These are phyloP conservation scores for Drosophila rufa DNA, from an alignment of 1,140 invertebrate genomes.

Conservation along the genomic window DNA sequence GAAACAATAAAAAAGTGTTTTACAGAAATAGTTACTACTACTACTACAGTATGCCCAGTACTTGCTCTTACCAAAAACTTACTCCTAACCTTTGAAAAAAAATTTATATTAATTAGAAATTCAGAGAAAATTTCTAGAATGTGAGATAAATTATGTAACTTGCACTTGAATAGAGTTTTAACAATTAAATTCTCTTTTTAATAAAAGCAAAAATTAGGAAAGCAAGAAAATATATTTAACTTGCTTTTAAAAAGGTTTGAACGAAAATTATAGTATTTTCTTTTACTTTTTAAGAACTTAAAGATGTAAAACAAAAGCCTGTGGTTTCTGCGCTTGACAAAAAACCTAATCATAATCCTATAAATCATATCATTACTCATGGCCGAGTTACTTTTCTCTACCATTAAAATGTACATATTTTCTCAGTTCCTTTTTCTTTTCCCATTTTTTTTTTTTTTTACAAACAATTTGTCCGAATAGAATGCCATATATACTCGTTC, in stretches of 20 bases:
- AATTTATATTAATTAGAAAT: no score
- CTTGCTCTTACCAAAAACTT: background rate
- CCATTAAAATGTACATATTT: conserved; percentile 11
- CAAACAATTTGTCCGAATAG: conserved; percentile 1
- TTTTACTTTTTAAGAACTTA: background rate
- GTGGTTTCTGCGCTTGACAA: no score
- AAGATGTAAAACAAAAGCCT: background rate
- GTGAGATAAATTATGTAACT: background rate
- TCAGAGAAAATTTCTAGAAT: no score
- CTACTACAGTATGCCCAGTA: background rate
- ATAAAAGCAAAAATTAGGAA: no score
- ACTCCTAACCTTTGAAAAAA: no score
- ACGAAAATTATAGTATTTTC: no score
- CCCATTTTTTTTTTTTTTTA: background rate
- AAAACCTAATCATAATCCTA: conserved; percentile 8
- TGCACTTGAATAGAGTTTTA: no score
- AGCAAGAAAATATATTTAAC: no score
- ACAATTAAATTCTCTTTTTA: no score
- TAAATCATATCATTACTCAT: conserved; percentile 17
- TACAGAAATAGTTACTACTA: no score
- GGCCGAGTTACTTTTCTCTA: conserved; percentile 7
- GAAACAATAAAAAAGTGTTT: no score
- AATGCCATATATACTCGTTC: conserved; percentile 6
- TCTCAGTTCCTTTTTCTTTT: background rate
- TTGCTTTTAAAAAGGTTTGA: no score